A percentile compares a stretch with the other conserved stretches of the same genome.
Evolutionary conservation across 2,888 invertebrate genomes (phyloP).

Genomic region (Dynastes tityus): DNA sequence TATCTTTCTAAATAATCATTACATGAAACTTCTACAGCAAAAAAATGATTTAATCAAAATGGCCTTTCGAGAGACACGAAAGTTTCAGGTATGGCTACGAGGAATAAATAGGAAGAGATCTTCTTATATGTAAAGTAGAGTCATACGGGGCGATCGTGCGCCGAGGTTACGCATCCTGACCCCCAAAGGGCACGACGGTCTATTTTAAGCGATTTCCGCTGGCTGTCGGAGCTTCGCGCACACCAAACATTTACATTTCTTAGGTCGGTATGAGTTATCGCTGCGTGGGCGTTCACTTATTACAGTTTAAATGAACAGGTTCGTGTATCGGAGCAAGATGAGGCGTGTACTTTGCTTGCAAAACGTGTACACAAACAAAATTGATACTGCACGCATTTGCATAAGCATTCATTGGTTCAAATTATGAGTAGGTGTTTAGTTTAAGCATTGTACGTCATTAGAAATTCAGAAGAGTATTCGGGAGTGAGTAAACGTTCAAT

Average conservation of each 20-base stretch:
- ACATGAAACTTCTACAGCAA: too few species aligned
- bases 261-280: constrained; percentile 18
- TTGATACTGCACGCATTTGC: constrained; percentile 22
- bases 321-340: neutral
- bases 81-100: constrained; percentile 23
- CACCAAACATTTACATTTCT: constrained; percentile 44
- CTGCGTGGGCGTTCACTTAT: constrained; percentile 33
- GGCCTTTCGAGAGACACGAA: constrained; percentile 42
- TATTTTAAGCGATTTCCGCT: constrained; percentile 48
- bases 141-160: constrained; percentile 57
- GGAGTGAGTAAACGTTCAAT: too few species aligned
- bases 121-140: constrained; percentile 55
- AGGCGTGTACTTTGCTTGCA: neutral
- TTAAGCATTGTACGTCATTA: constrained; percentile 1
- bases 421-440: constrained; percentile 5
- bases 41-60: constrained; percentile 32
- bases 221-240: constrained; percentile 27
- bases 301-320: constrained; percentile 22
- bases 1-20: too few species aligned
- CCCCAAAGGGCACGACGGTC: constrained; percentile 46
- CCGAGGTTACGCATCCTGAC: constrained; percentile 58
- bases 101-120: constrained; percentile 49
- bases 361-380: neutral
- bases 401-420: constrained; percentile 38
- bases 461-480: too few species aligned